A percentile compares a stretch with the other conserved stretches of the same genome.
Evolutionary conservation across 2,888 invertebrate genomes (phyloP).

Genomic region (Julus scandinavius): DNA sequence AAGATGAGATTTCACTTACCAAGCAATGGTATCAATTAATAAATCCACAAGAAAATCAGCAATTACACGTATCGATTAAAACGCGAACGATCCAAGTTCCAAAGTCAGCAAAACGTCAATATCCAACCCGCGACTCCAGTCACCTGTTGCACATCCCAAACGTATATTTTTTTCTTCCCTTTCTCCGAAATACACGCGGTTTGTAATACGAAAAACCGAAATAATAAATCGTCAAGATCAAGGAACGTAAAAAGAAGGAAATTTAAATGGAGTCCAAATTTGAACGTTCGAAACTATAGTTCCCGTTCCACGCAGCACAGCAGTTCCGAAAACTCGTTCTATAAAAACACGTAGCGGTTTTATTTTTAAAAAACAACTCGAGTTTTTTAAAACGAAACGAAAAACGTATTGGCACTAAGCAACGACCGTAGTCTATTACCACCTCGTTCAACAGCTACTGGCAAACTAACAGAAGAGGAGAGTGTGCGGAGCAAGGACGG

Average conservation of each 20-base stretch:
- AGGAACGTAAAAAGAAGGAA: too few species aligned
- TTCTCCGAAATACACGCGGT: neutral
- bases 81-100: neutral
- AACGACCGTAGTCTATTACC: neutral
- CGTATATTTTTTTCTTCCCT: neutral
- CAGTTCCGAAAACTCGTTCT: too few species aligned
- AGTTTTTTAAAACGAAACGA: too few species aligned
- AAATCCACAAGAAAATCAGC: neutral
- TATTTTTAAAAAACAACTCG: too few species aligned
- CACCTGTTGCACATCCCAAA: conserved; percentile 37
- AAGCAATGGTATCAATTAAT: neutral
- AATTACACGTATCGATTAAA: neutral
- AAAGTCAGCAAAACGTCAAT: neutral
- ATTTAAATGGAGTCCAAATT: too few species aligned
- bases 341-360: too few species aligned
- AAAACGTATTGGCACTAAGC: neutral
- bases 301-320: neutral
- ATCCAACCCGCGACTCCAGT: neutral
- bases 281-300: too few species aligned
- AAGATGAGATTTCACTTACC: neutral
- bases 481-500: neutral
- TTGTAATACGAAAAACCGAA: neutral
- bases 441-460: neutral
- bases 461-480: neutral
- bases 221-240: neutral